Evolutionary conservation across 2,888 invertebrate species (phyloP).

Genomic region (Drosophila putrida): DNA sequence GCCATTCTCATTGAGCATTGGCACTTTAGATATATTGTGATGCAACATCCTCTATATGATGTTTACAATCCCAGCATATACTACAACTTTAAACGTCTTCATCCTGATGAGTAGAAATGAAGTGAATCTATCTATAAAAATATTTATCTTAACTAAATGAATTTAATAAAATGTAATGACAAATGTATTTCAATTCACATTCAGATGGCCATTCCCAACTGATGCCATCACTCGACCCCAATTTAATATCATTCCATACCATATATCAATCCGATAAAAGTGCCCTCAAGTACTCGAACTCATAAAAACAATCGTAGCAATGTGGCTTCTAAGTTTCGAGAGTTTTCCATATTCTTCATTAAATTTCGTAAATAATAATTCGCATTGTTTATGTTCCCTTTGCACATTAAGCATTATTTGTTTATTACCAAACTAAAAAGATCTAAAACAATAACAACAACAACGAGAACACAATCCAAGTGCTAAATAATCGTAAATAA

Average conservation of each 20-base stretch:
- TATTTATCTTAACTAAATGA: neutral
- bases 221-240: slow-evolving; percentile 30
- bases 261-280: slow-evolving; percentile 52
- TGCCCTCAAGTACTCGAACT: slow-evolving; percentile 66
- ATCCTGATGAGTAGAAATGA: slow-evolving; percentile 49
- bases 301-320: slow-evolving; percentile 39
- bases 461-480: slow-evolving; percentile 24
- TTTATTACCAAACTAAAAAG: slow-evolving; percentile 52
- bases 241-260: slow-evolving; percentile 4
- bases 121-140: neutral
- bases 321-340: slow-evolving; percentile 59
- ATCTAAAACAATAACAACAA: no score
- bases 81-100: slow-evolving; percentile 77
- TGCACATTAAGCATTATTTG: slow-evolving; percentile 70
- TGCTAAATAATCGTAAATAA: slow-evolving; percentile 71
- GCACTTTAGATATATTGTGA: slow-evolving; percentile 89
- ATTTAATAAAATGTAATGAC: slow-evolving; percentile 21
- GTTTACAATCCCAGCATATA: slow-evolving; percentile 86
- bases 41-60: slow-evolving; percentile 90
- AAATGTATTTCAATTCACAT: slow-evolving; percentile 19
- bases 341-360: slow-evolving; percentile 51
- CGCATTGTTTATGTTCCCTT: slow-evolving; percentile 66
- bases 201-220: slow-evolving; percentile 23
- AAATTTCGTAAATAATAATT: slow-evolving; percentile 71
- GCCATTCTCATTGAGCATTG: slow-evolving; percentile 88